Evolutionary conservation across 2,888 invertebrate species (phyloP), one percentile per base, ranked within the genome.

Genomic region (Leptinotarsa peninsularis): DNA sequence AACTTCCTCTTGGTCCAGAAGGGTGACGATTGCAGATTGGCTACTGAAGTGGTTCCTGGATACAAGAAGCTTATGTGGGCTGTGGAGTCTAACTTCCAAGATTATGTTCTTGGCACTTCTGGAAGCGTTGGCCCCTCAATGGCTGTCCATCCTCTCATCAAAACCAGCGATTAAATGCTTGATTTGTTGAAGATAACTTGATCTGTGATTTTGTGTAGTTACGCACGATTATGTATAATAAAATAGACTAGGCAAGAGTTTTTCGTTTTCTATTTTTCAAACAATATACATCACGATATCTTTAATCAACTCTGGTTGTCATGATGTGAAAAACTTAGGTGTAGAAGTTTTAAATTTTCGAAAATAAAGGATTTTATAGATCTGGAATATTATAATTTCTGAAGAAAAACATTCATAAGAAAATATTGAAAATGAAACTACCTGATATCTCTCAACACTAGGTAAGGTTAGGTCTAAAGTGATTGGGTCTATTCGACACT

Each of bases 21-120:
- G 49, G 91, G 91, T 21, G 89, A 89, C 68, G 90, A 91, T 49
- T 91, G 91, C 81, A 89, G 91, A 52, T 84, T 93, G 83, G 90
- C 91, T 18, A 93, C 92, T 15, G 91, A 92, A 77, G 91, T 90
- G 0, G 85, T 91, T 54, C 89, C 92, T 14, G 93, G 74, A 71
- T 74, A 74, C 56, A 74, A 67, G 54, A 74, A 74, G 50, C 74
- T 74, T 27, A 92, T 82, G 89, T 92, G 93, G 91, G 90, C 90
- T 15, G 86, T 93, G 79, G 93, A 93, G 83, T 92, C 92, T 81
- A 93, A 93, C 85, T 92, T 93, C 89, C 91, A 91, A 71, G 92
- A 93, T 86, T 93, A 90, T 83, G 90, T 93, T 78, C 86, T 89
- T 4, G 90, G 91, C 78, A 90, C 90, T 50, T 90, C 91, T 54